Conservation (phyloP, 2,797 vertebrate species). For the Falco rusticolus region DNA sequence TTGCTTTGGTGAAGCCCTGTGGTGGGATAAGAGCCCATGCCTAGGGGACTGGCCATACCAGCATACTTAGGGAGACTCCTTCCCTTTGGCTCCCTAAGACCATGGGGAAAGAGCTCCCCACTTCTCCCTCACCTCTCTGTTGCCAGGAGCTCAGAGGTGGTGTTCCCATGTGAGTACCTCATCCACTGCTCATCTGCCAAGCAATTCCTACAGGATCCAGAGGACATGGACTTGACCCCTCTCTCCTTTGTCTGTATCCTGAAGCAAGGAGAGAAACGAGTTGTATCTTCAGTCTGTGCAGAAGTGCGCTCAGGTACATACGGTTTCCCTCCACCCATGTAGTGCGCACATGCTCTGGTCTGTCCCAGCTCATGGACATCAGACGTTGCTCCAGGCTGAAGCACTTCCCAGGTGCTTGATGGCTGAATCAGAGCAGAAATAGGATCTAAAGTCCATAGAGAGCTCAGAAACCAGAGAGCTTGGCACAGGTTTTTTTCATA, state of each 20-base stretch:
- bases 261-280: background rate
- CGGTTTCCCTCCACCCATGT: background rate
- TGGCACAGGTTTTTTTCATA: background rate
- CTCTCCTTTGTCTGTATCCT: background rate
- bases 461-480: background rate
- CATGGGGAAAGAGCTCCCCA: background rate
- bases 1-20: background rate
- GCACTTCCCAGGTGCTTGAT: background rate
- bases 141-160: background rate
- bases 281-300: background rate
- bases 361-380: background rate
- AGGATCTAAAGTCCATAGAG: background rate
- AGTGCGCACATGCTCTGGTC: background rate
- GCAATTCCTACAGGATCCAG: background rate
- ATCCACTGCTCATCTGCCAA: background rate
- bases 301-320: accelerated
- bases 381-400: background rate
- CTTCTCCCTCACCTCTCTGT: background rate
- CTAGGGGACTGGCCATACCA: background rate
- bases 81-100: background rate
- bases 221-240: background rate
- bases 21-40: background rate
- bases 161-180: background rate
- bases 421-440: background rate
- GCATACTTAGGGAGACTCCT: background rate